These are phyloP conservation scores for Rana temporaria DNA, from an alignment of 2,113 vertebrate species.

Conservation along the genomic window DNA sequence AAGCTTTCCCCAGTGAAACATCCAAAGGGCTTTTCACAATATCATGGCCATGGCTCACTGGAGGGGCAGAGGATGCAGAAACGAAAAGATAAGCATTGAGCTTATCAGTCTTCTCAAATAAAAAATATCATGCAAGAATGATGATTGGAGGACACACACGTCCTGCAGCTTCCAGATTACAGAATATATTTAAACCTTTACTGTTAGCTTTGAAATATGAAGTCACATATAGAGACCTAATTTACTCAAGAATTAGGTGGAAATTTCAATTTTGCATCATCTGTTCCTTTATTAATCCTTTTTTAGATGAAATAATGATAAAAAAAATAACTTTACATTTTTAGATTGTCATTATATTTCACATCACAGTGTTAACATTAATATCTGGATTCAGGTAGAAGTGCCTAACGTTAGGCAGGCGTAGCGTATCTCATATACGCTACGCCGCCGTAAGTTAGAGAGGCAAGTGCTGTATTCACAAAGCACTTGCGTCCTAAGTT, in stretches of 20 bases:
- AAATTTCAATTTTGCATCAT: not conserved
- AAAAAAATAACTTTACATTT: too few species aligned
- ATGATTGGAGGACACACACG: constrained; percentile 24
- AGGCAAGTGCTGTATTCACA: too few species aligned
- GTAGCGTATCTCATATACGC: too few species aligned
- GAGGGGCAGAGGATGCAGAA: constrained; percentile 34
- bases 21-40: constrained; percentile 18
- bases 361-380: too few species aligned
- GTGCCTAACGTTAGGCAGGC: too few species aligned
- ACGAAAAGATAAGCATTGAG: constrained; percentile 43
- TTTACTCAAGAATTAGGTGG: not conserved
- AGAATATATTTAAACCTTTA: constrained; percentile 31
- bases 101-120: constrained; percentile 47
- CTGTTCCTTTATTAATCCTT: too few species aligned
- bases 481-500: too few species aligned
- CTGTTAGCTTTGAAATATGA: constrained; percentile 24
- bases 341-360: too few species aligned
- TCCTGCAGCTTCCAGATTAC: constrained; percentile 43
- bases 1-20: constrained; percentile 4
- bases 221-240: not conserved
- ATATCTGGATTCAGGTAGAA: too few species aligned
- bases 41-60: constrained; percentile 12
- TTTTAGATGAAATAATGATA: too few species aligned
- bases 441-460: too few species aligned
- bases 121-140: constrained; percentile 40